Evolutionary conservation across 2,888 invertebrate genomes (phyloP), one percentile per base, ranked within the genome.

Genomic region (Nomada lathburiana): DNA sequence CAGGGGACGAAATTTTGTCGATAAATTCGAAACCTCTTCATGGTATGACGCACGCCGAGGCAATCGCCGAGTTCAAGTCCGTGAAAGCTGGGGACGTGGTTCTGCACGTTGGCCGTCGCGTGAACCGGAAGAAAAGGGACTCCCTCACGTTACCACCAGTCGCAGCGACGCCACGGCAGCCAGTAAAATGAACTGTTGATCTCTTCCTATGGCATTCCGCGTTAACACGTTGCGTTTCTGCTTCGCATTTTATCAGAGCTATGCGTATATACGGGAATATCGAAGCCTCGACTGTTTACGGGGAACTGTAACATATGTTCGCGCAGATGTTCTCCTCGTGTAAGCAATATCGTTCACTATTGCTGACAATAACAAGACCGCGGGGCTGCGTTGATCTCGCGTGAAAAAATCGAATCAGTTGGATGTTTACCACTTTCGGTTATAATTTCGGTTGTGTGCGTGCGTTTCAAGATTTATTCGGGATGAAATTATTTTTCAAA

Each of bases 1-100:
- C 94, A 97, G 97, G 97, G 91, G 97, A 97, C 94, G 97, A 97
- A 94, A 96, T 97, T 90, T 94, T 97, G 87, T 96, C 97, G 77
- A 96, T 97, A 80, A 97, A 97, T 94, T 96, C 97, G n/a, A 96
- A 96, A 89, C 95, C 96, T 26, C 95, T 97, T 75, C 96, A 97
- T 82, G 97, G 97, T 0, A 94, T 97, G 92, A 97, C 97, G 0
- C 97, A 97, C 92, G 96, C 96, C 68, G 97, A 97, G 92, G 97
- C 97, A 36, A 97, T 97, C 87, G 95, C 96, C 83, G 95, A 97
- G 86, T 97, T 97, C 94, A 97, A 97, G 91, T 96, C 96, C 91
- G 97, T 97, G 65, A 96, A 96, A 91, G 95, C 96, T 2, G 97
- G 97, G 0, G 96, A 96, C 75, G 96, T 98, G 67, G 95, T 97